These are phyloP conservation scores for Trachelipus rathkii DNA, from an alignment of 1,140 invertebrate genomes.

Conservation along the genomic window DNA sequence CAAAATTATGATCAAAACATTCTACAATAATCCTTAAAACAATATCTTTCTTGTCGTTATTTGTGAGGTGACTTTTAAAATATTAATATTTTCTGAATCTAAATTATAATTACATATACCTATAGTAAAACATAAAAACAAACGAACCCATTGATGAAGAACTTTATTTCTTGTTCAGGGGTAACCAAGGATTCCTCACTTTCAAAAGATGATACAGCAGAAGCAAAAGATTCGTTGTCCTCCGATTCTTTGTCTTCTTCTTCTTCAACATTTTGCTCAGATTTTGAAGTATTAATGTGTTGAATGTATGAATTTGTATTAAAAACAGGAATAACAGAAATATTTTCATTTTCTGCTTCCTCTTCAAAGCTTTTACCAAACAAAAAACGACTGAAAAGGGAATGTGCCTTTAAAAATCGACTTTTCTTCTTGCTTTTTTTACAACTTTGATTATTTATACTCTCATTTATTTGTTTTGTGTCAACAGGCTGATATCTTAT, in stretches of 20 bases:
- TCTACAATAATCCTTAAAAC: too few species aligned
- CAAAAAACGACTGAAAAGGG: neutral
- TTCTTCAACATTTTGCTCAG: too few species aligned
- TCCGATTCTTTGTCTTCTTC: neutral
- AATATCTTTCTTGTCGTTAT: too few species aligned
- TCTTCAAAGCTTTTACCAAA: neutral
- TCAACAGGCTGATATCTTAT: neutral
- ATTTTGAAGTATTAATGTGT: too few species aligned
- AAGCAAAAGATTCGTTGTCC: conserved; percentile 2
- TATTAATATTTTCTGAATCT: too few species aligned
- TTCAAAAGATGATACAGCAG: neutral
- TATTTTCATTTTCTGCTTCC: neutral
- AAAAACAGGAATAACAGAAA: too few species aligned
- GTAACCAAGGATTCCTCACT: neutral
- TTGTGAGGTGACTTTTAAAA: too few species aligned
- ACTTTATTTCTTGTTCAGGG: neutral
- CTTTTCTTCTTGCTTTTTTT: neutral
- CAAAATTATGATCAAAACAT: too few species aligned
- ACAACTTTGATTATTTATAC: neutral
- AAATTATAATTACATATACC: too few species aligned
- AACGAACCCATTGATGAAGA: neutral
- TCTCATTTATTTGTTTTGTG: neutral
- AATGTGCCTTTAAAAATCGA: neutral
- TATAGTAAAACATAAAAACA: neutral
- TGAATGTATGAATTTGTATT: too few species aligned